Evolutionary conservation across 1,140 invertebrate species (phyloP).

Genomic region (Eupeodes corollae): DNA sequence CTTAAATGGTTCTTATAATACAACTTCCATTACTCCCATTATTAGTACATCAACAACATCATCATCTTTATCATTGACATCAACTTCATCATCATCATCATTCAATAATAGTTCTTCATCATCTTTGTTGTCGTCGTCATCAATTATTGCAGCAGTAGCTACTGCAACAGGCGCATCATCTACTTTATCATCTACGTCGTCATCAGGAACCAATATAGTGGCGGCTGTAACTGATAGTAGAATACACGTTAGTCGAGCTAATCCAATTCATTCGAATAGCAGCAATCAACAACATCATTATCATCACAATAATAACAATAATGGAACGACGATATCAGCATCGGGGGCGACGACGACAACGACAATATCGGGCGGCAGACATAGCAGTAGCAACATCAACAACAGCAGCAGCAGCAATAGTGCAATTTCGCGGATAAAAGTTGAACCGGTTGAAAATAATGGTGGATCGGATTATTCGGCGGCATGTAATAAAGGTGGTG

Average conservation of each 20-base stretch:
- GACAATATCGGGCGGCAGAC: too few relatives aligned
- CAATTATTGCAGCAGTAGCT: slow-evolving; percentile 14
- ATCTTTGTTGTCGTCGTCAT: background rate
- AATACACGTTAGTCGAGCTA: background rate
- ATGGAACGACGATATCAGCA: too few relatives aligned
- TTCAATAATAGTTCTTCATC: background rate
- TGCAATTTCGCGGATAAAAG: too few relatives aligned
- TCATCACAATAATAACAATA: too few relatives aligned
- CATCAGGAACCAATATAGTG: background rate
- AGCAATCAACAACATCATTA: slow-evolving; percentile 8
- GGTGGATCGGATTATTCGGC: too few relatives aligned
- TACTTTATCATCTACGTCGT: too few relatives aligned
- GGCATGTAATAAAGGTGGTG: too few relatives aligned
- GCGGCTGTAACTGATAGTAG: background rate
- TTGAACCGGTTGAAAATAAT: too few relatives aligned
- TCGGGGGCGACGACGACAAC: too few relatives aligned
- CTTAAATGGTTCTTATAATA: slow-evolving; percentile 24
- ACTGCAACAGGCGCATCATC: slow-evolving; percentile 1
- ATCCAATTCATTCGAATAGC: slow-evolving; percentile 13
- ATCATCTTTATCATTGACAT: too few relatives aligned
- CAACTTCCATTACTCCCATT: slow-evolving; percentile 9
- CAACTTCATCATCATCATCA: background rate
- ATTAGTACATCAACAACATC: slow-evolving; percentile 12
- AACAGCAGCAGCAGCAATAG: too few relatives aligned
- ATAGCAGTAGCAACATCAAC: too few relatives aligned